phyloP scores from a whole-genome alignment of 2,113 vertebrate genomes.

The Regulus satrapa region DNA sequence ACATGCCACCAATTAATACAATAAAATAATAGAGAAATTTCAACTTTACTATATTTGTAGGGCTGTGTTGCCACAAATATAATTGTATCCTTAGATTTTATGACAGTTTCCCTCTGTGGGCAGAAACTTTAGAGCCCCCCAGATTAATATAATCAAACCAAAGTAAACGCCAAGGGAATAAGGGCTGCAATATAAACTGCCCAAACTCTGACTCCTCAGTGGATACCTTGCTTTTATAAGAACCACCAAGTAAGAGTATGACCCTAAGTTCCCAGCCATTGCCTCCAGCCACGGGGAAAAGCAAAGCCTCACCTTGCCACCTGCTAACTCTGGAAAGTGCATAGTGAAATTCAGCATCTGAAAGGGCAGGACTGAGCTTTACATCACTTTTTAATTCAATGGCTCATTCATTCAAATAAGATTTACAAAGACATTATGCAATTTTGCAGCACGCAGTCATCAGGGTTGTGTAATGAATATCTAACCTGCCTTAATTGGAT shows the following conservation, averaged over 20 bases:
- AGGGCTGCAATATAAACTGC: background rate
- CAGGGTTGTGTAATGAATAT: constrained; percentile 15
- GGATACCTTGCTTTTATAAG: background rate
- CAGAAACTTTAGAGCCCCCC: background rate
- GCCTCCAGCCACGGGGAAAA: background rate
- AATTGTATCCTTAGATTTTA: background rate
- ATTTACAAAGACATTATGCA: constrained; percentile 25
- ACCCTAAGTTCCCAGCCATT: background rate
- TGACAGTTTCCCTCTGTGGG: background rate
- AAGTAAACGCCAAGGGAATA: background rate
- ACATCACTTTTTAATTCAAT: constrained; percentile 30
- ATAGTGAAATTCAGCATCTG: background rate
- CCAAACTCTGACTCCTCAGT: background rate
- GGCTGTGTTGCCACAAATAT: background rate
- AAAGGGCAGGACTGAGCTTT: constrained; percentile 14
- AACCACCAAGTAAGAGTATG: background rate
- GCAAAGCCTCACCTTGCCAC: background rate
- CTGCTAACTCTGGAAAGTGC: background rate
- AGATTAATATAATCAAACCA: background rate
- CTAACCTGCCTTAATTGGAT: constrained; percentile 19
- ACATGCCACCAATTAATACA: background rate
- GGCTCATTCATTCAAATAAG: background rate
- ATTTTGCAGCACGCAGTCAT: background rate
- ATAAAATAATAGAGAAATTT: background rate
- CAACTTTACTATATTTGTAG: background rate